Conservation (phyloP, 2,888 invertebrate genomes). For the Monoplex corrugatus region DNA sequence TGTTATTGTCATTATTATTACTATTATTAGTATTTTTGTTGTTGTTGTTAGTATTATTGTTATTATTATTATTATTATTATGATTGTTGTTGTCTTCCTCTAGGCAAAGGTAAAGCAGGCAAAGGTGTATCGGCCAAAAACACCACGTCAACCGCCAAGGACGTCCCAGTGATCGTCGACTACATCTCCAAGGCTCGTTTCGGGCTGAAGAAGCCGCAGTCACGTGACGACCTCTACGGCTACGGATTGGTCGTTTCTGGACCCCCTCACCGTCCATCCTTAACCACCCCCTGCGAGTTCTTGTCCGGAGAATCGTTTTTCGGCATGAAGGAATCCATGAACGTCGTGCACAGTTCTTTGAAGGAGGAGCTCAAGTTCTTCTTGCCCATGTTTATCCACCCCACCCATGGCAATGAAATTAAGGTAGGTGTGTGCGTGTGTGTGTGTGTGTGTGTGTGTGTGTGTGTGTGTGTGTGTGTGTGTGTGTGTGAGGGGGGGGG, state of each 20-base stretch:
- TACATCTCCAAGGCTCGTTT: conserved; percentile 73
- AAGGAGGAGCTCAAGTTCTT: conserved; percentile 74
- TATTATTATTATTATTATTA: too few species aligned
- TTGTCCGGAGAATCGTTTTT: conserved; percentile 68
- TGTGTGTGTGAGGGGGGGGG: too few species aligned
- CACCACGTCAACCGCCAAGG: conserved; percentile 44
- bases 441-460: too few species aligned
- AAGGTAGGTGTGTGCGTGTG: conserved; percentile 1
- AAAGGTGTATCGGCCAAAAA: conserved; percentile 28
- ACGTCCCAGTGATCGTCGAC: conserved; percentile 64
- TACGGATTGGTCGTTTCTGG: conserved; percentile 74
- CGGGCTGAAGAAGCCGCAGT: conserved; percentile 62
- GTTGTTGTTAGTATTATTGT: too few species aligned
- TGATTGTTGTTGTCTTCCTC: too few species aligned
- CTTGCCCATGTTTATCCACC: conserved; percentile 72
- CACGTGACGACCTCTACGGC: conserved; percentile 68
- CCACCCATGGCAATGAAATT: conserved; percentile 68
- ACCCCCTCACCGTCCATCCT: conserved; percentile 67
- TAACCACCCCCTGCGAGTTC: conserved; percentile 76
- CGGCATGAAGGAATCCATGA: conserved; percentile 70
- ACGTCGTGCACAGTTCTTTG: conserved; percentile 72
- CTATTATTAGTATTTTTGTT: too few species aligned
- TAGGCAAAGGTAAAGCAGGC: background rate
- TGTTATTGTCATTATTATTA: too few species aligned
- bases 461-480: too few species aligned